A percentile compares a stretch with the other conserved stretches of the same genome.
These are phyloP conservation scores for Dinoponera quadriceps DNA, from an alignment of 1,140 invertebrate genomes.

Conservation along the genomic window DNA sequence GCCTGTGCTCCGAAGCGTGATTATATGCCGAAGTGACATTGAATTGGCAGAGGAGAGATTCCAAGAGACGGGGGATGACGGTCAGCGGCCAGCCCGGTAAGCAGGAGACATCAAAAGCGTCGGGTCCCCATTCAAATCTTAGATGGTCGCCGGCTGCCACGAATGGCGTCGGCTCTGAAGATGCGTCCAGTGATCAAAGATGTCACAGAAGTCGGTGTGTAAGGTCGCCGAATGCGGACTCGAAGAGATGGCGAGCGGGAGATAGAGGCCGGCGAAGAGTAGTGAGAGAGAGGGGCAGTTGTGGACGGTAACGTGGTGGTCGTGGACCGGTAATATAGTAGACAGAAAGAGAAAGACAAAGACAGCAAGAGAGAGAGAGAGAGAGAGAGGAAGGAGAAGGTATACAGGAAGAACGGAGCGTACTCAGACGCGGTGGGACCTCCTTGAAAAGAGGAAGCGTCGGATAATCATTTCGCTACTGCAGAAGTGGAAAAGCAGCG, in stretches of 20 bases:
- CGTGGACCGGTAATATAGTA: too few species aligned
- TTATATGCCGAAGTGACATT: constrained; percentile 46
- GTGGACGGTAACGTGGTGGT: too few species aligned
- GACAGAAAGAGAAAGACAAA: too few species aligned
- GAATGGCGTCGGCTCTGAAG: constrained; percentile 58
- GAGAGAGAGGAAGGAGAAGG: too few species aligned
- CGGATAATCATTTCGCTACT: constrained; percentile 73
- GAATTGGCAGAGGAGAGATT: constrained; percentile 52
- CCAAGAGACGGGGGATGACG: constrained; percentile 39
- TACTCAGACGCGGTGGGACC: constrained; percentile 21
- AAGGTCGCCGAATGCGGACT: constrained; percentile 43
- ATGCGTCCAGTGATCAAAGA: constrained; percentile 78
- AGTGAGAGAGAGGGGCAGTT: too few species aligned
- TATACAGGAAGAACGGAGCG: neutral
- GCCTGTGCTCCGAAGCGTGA: constrained; percentile 53
- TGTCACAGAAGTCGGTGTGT: constrained; percentile 57
- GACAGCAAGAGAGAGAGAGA: too few species aligned
- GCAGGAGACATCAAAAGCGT: constrained; percentile 74
- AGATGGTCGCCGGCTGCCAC: constrained; percentile 64
- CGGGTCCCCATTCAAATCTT: constrained; percentile 76
- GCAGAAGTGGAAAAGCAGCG: constrained; percentile 49
- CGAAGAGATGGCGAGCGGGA: constrained; percentile 39
- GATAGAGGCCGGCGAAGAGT: constrained; percentile 23
- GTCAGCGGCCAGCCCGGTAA: constrained; percentile 60
- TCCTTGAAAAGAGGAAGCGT: constrained; percentile 67